Conservation (phyloP, 2,888 invertebrate species). For the Halictus ligatus region DNA sequence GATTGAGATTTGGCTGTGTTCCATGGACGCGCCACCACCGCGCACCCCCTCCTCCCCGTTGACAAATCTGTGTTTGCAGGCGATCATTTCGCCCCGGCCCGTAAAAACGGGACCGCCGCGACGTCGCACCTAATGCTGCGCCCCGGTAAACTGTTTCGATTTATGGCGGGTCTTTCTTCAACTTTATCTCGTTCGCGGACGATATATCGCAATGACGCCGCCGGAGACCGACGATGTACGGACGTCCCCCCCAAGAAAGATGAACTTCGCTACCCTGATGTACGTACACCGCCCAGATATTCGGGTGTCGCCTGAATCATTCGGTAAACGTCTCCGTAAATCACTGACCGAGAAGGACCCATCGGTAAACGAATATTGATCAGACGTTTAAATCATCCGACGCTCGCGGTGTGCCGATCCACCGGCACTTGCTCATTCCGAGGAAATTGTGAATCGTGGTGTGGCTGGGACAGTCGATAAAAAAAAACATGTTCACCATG, state of each 20-base stretch:
- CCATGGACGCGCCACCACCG: constrained; percentile 34
- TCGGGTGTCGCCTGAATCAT: neutral
- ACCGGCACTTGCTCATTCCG: neutral
- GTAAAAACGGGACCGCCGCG: constrained; percentile 18
- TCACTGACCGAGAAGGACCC: neutral
- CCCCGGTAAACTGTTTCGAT: constrained; percentile 6
- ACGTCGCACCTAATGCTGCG: neutral
- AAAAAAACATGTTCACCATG: too few species aligned
- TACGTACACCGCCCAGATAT: neutral
- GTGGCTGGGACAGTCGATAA: too few species aligned
- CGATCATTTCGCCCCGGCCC: constrained; percentile 24
- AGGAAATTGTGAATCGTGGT: neutral
- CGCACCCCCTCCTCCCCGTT: constrained; percentile 10
- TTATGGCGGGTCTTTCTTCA: constrained; percentile 8
- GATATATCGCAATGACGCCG: neutral
- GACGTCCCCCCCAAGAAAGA: neutral
- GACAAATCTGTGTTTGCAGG: constrained; percentile 55
- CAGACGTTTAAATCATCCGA: neutral
- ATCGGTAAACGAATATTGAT: neutral
- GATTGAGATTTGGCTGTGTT: constrained; percentile 52
- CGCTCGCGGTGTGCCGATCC: neutral
- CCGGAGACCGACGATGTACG: neutral
- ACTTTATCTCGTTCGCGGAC: neutral
- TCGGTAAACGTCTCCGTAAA: neutral
- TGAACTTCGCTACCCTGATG: neutral